phyloP scores from a whole-genome alignment of 2,113 vertebrate genomes.

The Gambusia holbrooki region DNA sequence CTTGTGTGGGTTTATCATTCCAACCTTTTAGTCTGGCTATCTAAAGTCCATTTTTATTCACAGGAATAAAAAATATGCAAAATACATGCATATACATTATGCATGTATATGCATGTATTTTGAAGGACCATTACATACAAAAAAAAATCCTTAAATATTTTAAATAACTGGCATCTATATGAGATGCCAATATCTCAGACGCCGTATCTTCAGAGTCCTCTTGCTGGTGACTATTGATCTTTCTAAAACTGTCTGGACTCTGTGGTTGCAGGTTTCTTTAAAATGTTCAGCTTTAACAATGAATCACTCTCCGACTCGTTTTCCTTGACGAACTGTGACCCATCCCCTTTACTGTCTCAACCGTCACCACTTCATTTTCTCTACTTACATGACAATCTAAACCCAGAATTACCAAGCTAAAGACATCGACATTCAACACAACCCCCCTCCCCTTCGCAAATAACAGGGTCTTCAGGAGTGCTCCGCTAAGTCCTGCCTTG shows the following conservation, averaged over 20 bases:
- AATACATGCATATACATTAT: too few relatives aligned
- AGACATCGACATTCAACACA: slow-evolving; percentile 30
- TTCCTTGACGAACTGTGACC: neutral
- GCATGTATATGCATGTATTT: too few relatives aligned
- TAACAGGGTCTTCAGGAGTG: slow-evolving; percentile 45
- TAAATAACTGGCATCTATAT: neutral
- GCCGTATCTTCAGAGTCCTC: neutral
- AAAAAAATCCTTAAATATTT: neutral
- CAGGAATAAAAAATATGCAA: too few relatives aligned
- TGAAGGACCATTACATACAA: neutral
- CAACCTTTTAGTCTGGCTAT: neutral
- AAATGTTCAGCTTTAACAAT: neutral
- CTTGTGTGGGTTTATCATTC: neutral
- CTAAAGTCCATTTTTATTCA: neutral
- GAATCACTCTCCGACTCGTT: neutral
- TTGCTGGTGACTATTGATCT: neutral
- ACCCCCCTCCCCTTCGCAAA: slow-evolving; percentile 29
- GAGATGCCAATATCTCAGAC: neutral
- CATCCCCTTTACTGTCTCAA: neutral
- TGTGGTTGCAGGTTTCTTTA: neutral
- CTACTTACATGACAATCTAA: slow-evolving; percentile 22
- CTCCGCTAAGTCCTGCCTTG: slow-evolving; percentile 56
- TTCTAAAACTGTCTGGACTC: neutral
- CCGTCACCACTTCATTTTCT: neutral
- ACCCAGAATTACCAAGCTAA: slow-evolving; percentile 5